Base-by-base conservation (phyloP, 2,888 invertebrate genomes). In the Acleris laterana region DNA sequence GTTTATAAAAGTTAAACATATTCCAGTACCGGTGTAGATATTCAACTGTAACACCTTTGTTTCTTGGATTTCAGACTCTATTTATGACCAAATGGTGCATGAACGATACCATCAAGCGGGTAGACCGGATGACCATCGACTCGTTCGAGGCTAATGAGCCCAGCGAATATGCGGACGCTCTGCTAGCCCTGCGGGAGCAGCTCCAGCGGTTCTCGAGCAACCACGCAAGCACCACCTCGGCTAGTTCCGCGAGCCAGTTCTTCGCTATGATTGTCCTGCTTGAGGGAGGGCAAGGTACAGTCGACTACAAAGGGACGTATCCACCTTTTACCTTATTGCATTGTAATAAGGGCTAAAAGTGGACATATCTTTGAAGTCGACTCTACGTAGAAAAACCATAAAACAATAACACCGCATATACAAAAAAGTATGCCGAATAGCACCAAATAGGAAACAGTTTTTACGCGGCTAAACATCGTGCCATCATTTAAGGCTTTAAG, bases 211-310 rank as follows among this genome's bases (percentile, higher is more conserved):
- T 88, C n/a, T 42, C 78, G 1, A 63, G 69, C 11, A 82, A 80
- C 57, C 95, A 96, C 76, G 75, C 84, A 11, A 57, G 74, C 6
- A 90, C 93, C 0, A 93, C 93, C 5, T 75, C 81, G 1, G 92
- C 91, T 0, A 94, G 94, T 66, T 84, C 94, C 1, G 83, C 88
- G 63, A 94, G 91, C 60, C 95, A 95, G 78, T 82, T 94, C 5
- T 76, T 95, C 1, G 89, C 93, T 1, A 93, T 95, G 93, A 82
- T 80, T 22, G 78, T 94, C 9, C 77, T 95, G 38, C 73, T 94
- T 25, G 94, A 94, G 74, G 93, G 93, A 32, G 82, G 83, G 52
- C 71, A 88, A 70, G 93, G 94, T 94, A 74, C 17, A 46, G 25
- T 6, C 6, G 25, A 25, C 25, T 25, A 25, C 5, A 46, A 46